Evolutionary conservation across 2,113 vertebrate species (phyloP).

Genomic region (Lonchura striata): DNA sequence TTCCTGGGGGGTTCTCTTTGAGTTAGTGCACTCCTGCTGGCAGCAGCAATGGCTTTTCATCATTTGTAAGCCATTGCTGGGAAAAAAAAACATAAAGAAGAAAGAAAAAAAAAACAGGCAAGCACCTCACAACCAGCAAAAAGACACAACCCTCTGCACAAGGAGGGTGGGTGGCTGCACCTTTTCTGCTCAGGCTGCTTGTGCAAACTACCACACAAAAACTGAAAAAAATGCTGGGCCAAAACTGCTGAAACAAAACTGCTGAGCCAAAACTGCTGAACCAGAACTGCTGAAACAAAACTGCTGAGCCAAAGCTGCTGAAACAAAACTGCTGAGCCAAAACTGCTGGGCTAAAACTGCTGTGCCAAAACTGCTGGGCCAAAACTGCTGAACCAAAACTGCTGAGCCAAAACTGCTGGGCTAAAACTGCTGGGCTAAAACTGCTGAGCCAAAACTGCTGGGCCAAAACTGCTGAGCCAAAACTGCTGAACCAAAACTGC

Average conservation of each 20-base stretch:
- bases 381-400: too few species aligned
- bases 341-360: too few species aligned
- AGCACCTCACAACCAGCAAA: not conserved
- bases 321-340: too few species aligned
- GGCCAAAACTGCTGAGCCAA: not conserved
- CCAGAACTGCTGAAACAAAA: too few species aligned
- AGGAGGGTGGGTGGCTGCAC: not conserved
- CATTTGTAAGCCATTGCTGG: not conserved
- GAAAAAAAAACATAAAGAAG: not conserved
- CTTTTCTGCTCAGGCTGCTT: not conserved
- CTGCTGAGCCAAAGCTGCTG: too few species aligned
- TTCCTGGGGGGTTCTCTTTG: not conserved
- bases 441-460: not conserved
- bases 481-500: too few species aligned
- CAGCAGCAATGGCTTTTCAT: not conserved
- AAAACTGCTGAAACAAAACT: not conserved
- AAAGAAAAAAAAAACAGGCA: too few species aligned
- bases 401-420: too few species aligned
- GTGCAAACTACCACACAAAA: not conserved
- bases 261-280: too few species aligned
- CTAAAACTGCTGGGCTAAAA: too few species aligned
- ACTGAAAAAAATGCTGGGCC: too few species aligned
- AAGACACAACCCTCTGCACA: not conserved
- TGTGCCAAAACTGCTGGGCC: too few species aligned
- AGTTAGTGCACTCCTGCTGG: not conserved